Evolutionary conservation across 2,113 vertebrate species (phyloP), one percentile per base, ranked within the genome.

Genomic region (Colinus virginianus): DNA sequence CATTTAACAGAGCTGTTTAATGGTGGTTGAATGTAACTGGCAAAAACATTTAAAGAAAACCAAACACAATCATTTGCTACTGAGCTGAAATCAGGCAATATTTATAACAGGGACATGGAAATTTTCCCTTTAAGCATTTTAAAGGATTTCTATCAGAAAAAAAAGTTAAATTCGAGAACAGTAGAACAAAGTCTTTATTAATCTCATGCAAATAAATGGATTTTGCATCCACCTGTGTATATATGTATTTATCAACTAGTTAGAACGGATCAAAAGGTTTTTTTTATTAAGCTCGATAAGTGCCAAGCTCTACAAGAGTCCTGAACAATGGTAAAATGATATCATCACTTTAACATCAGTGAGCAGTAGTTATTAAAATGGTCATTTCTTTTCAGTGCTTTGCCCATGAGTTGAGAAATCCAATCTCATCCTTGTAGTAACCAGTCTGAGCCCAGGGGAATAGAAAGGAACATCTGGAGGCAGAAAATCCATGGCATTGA

Each of bases 401-500:
- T 69, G 72, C 46, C 78, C 67, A 53, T 26, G 71, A 91, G 78
- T 77, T 70, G 61, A 96, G 86, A 96, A 96, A 97, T 95, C 77
- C 89, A 97, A 88, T 96, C 93, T 93, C 56, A 62, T 90, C 69
- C 25, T 88, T 81, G 48, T 46, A 77, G 76, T 67, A 90, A 86
- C 53, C 72, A 55, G 30, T 66, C 40, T 79, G 84, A 94, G 66
- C 68, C 70, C 25, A 64, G 58, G 88, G 80, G 83, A 96, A 95
- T 67, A 91, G 82, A 92, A 90, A 79, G 58, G 72, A 94, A 70
- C 85, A 97, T n/a, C 88, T 74, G 74, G 83, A 61, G n/a, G 38
- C 55, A 92, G 92, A 94, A 97, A 97, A 97, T 97, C 96, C 96
- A 89, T 84, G 75, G 64, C 85, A 95, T 69, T 97, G 97, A 95